Evolutionary conservation across 1,140 invertebrate genomes (phyloP), one percentile per base, ranked within the genome.

Genomic region (Drosophila melanica): DNA sequence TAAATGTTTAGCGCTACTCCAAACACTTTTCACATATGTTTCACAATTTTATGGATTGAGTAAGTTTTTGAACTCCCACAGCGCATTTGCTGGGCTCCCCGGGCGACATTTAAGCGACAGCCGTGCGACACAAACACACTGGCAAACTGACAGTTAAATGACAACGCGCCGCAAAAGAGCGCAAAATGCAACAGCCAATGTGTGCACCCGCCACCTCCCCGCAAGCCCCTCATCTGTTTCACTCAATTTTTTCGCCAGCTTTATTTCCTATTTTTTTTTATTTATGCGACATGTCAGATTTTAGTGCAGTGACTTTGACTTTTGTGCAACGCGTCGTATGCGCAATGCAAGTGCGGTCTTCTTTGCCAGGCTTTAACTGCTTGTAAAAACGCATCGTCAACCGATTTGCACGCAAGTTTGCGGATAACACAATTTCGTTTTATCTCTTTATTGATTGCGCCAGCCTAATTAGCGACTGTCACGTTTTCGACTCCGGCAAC

Each of bases 61-160:
- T 0, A 0, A 33, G 30, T 27, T 27, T 30, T 8, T 9, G 11
- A 33, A 11, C 20, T 42, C 16, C 30, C 44, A 7, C 42, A 16
- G 42, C 45, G 44, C 51, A 37, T 55, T 57, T 50, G 14, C 12
- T 39, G 35, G 20, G 8, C 55, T 66, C 80, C 60, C 58, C 58
- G 20, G 72, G 80, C 71, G 80, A 82, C 80, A 60, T 76, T 84
- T 84, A 79, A 84, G 76, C 80, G 80, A 81, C 78, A 79, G 78
- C 63, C 39, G 44, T 20, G 63, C 58, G 76, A 84, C 80, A 72
- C 72, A 68, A 79, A 66, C 66, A 79, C 18, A 81, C 69, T 54
- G 71, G 48, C 59, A 58, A 84, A 84, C 80, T 84, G 80, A 84
- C 80, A 84, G 72, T 69, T 82, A 84, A 84, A 79, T 84, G 80